Evolutionary conservation across 2,888 invertebrate species (phyloP).

Genomic region (Sylvicola fuscatus): DNA sequence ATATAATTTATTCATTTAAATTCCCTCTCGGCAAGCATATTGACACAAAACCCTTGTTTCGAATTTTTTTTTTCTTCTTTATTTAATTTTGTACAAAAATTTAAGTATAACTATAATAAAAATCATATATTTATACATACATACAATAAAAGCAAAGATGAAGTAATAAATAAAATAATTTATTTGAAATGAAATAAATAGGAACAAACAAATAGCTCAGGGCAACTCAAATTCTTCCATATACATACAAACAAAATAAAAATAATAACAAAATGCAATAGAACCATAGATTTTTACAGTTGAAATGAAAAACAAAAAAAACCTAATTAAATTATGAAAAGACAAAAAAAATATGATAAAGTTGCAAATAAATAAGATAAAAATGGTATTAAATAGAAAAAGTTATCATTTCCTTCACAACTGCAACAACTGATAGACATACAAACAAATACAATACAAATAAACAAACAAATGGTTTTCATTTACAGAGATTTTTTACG

Average conservation of each 20-base stretch:
- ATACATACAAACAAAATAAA: conserved; percentile 9
- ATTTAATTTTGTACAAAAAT: not conserved
- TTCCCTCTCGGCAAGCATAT: too few species aligned
- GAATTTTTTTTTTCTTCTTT: not conserved
- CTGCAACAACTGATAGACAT: too few species aligned
- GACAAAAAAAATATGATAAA: conserved; percentile 1
- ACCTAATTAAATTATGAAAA: conserved; percentile 2
- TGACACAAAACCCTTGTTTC: too few species aligned
- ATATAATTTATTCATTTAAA: too few species aligned
- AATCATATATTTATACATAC: not conserved
- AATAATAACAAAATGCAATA: conserved; percentile 9
- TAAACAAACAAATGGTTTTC: too few species aligned
- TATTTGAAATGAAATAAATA: conserved; percentile 9
- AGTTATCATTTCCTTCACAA: too few species aligned
- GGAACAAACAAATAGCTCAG: conserved; percentile 20
- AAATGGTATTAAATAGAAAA: not conserved
- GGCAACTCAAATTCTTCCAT: conserved; percentile 28
- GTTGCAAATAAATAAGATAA: not conserved
- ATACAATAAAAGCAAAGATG: not conserved
- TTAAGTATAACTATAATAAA: not conserved
- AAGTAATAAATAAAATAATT: not conserved
- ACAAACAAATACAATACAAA: too few species aligned
- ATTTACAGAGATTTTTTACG: too few species aligned
- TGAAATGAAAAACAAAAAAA: conserved; percentile 5
- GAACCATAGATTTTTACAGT: conserved; percentile 10